phyloP scores from a whole-genome alignment of 2,888 invertebrate genomes.

The Volucella inanis region DNA sequence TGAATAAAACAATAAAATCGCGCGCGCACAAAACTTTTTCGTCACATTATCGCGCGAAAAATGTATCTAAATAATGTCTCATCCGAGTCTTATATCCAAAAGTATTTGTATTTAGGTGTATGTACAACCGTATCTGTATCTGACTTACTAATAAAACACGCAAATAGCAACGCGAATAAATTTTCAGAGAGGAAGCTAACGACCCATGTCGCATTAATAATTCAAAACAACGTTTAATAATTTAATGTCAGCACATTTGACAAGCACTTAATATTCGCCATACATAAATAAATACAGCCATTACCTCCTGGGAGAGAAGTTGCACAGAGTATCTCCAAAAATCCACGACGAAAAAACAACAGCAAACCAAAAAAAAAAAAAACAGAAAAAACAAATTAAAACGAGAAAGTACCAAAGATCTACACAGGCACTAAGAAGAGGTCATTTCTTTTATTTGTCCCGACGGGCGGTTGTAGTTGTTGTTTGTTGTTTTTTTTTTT shows the following conservation, averaged over 20 bases:
- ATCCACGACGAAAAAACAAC: too few relatives aligned
- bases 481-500: constrained; percentile 21
- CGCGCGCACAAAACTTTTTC: not conserved
- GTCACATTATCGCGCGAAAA: constrained; percentile 12
- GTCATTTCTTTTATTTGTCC: constrained; percentile 53
- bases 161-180: constrained; percentile 66
- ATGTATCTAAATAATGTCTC: constrained; percentile 14
- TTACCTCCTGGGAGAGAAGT: constrained; percentile 65
- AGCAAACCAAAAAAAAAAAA: too few relatives aligned
- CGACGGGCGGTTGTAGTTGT: constrained; percentile 4
- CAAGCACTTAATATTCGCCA: constrained; percentile 75
- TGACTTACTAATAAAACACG: constrained; percentile 62
- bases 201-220: constrained; percentile 75
- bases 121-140: too few relatives aligned
- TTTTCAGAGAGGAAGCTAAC: constrained; percentile 69
- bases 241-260: constrained; percentile 75
- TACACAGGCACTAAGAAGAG: constrained; percentile 62
- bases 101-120: too few relatives aligned
- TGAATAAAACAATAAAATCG: constrained; percentile 27
- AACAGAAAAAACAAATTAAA: constrained; percentile 29
- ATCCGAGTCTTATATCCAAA: not conserved
- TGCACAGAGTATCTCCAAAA: constrained; percentile 18
- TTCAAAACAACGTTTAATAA: constrained; percentile 74
- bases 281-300: constrained; percentile 74
- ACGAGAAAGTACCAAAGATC: constrained; percentile 41